Evolutionary conservation across 2,888 invertebrate genomes (phyloP), one percentile per base, ranked within the genome.

Genomic region (Erpobdella octoculata): DNA sequence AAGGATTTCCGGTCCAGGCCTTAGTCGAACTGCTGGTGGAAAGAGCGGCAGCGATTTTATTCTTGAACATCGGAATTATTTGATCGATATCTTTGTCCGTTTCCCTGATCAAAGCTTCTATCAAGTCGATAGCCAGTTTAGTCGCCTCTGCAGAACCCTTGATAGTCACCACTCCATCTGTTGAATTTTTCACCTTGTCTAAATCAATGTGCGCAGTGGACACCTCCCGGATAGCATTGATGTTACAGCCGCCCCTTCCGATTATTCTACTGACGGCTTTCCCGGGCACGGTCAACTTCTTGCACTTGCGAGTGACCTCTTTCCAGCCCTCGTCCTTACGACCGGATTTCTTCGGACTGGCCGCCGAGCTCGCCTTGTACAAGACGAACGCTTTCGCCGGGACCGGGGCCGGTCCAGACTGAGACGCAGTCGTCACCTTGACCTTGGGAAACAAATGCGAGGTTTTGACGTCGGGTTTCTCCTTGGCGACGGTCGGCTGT

Each of bases 171-270:
- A 91, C 91, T 77, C 97, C 87, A 83, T 83, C 82, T 12, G 72
- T 71, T 8, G 79, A 78, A 4, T 80, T 79, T 75, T 81, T 80
- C 85, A 95, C 94, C 84, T 97, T 97, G 84, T 97, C 97, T 35
- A 97, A 93, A 85, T 97, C 95, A 81, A 98, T 97, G 82, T 95
- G 93, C 5, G 97, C 97, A 73, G 95, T 94, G 37, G 97, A 96
- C 70, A 93, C 91, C 72, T 92, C 92, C 73, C 97, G 88, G 81
- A 98, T 96, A 15, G 96, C 93, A 85, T 98, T 98, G 80, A 98
- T 96, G 85, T 97, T 97, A 85, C 91, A 91, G 66, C 97, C 97
- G 37, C 92, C 94, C 78, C 97, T 89, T 0, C 97, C 97, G 80
- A 98, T 98, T 69, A 98, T 95, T 71, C 97, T 88, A 73, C 95